These are phyloP conservation scores for Sminthopsis crassicaudata DNA, from an alignment of 2,113 vertebrate species.

Conservation along the genomic window DNA sequence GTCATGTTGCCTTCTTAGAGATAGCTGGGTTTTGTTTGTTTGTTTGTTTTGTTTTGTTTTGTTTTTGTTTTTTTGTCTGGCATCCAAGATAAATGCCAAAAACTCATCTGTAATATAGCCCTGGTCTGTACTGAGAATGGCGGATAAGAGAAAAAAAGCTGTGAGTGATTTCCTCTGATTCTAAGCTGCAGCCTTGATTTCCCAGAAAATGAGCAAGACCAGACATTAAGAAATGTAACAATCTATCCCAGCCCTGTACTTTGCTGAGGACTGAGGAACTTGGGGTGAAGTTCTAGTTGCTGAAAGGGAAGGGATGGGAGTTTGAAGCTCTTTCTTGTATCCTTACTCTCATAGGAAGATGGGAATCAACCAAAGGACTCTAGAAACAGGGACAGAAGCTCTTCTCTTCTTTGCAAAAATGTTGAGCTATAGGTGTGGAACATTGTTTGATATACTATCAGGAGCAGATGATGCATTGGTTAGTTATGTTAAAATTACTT, in stretches of 20 bases:
- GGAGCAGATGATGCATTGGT: not conserved
- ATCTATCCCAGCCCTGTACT: not conserved
- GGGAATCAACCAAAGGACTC: not conserved
- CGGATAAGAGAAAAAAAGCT: not conserved
- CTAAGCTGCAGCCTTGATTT: not conserved
- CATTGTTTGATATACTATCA: not conserved
- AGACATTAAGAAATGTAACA: not conserved
- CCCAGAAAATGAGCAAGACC: not conserved
- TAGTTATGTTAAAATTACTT: not conserved
- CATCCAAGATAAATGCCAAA: not conserved
- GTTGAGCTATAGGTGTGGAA: not conserved
- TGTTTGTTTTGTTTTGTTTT: no score
- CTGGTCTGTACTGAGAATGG: not conserved
- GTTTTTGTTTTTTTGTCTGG: not conserved
- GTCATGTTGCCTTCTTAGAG: not conserved
- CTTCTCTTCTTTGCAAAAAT: not conserved
- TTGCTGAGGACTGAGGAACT: not conserved
- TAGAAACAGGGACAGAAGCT: not conserved
- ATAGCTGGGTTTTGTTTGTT: not conserved
- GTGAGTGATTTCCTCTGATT: not conserved
- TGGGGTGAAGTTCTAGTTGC: not conserved
- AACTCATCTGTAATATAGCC: not conserved
- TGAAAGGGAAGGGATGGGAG: not conserved
- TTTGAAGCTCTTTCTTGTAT: not conserved
- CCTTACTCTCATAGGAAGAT: not conserved